Percentiles rank a stretch among this genome's conserved stretches.
These are phyloP conservation scores for Poeciliopsis gracilis DNA, from an alignment of 2,797 vertebrate species.

Conservation along the genomic window DNA sequence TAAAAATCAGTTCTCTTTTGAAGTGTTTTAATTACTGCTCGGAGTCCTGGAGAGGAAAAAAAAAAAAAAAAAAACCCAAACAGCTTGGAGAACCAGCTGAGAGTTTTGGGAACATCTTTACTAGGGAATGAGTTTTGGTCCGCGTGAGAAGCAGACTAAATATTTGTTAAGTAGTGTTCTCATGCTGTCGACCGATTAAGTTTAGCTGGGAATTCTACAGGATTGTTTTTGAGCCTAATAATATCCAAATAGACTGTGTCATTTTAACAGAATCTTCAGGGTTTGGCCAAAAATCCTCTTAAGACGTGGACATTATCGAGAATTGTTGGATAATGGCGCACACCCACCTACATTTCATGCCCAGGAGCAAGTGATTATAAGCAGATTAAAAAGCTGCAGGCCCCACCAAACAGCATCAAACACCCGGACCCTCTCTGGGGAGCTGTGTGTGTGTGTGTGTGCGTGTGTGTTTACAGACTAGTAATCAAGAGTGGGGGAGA, in stretches of 20 bases:
- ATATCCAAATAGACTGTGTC: conserved; percentile 30
- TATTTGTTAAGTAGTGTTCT: neutral
- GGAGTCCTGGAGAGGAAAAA: conserved; percentile 15
- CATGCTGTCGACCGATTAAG: neutral
- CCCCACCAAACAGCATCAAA: conserved; percentile 68
- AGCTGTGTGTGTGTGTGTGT: conserved; percentile 25
- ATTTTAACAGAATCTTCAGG: conserved; percentile 49
- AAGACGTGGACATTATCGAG: conserved; percentile 56
- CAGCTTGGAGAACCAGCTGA: neutral
- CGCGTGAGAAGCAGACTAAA: conserved; percentile 11
- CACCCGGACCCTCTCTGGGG: conserved; percentile 52
- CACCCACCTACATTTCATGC: conserved; percentile 11
- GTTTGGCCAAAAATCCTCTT: conserved; percentile 64
- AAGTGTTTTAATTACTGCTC: conserved; percentile 51
- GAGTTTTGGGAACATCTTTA: conserved; percentile 36
- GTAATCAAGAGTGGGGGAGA: conserved; percentile 40
- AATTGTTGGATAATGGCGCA: conserved; percentile 30
- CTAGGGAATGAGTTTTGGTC: conserved; percentile 38
- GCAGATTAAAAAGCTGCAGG: conserved; percentile 71
- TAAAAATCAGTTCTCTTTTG: conserved; percentile 29
- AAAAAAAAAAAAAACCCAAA: conserved; percentile 30
- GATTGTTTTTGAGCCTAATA: conserved; percentile 30
- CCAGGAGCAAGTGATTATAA: conserved; percentile 62
- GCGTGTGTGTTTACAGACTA: conserved; percentile 45
- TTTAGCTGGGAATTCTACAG: conserved; percentile 31